Evolutionary conservation across 2,113 vertebrate species (phyloP), one percentile per base, ranked within the genome.

Genomic region (Engraulis encrasicolus): DNA sequence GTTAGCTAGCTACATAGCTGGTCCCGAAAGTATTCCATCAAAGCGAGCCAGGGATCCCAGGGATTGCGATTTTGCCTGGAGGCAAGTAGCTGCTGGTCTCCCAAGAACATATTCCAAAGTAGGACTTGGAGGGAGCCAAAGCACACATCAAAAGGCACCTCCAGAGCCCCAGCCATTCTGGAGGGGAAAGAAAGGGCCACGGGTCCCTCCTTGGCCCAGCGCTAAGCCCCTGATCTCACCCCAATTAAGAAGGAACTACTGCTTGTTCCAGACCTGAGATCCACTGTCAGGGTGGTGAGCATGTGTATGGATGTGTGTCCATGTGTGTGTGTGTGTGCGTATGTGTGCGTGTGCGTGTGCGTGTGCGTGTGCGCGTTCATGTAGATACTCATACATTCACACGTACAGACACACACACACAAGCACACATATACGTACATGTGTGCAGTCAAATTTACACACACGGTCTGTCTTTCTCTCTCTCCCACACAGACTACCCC

Each of bases 21-120:
- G 91, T 95, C 95, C 94, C 94, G 89, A 94, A 95, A 94, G 94
- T 93, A 95, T 95, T 93, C 90, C 93, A 95, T 95, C 95, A 95
- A 95, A 95, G 94, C 93, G 91, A 91, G 91, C 91, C 40, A 88
- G 86, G 91, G 93, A 95, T 95, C 94, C 91, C 86, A 86, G 93
- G 94, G 94, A 95, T 95, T 94, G 94, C 93, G 94, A 94, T 94
- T 94, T 90, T 90, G 94, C 95, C 95, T 92, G 88, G 86, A 93
- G 95, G 95, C 94, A 92, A 95, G 94, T 94, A 93, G 94, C 93
- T 93, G 88, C 83, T 84, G 93, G 92, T 95, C 94, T 95, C 95
- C 93, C 94, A 95, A 95, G 95, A 94, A 95, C 93, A 93, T 92
- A 93, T 91, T 95, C 94, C 94, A 93, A 93, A 94, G 94, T 92